Evolutionary conservation across 1,140 invertebrate species (phyloP), one percentile per base, ranked within the genome.

Genomic region (Brachionus rotundiformis): DNA sequence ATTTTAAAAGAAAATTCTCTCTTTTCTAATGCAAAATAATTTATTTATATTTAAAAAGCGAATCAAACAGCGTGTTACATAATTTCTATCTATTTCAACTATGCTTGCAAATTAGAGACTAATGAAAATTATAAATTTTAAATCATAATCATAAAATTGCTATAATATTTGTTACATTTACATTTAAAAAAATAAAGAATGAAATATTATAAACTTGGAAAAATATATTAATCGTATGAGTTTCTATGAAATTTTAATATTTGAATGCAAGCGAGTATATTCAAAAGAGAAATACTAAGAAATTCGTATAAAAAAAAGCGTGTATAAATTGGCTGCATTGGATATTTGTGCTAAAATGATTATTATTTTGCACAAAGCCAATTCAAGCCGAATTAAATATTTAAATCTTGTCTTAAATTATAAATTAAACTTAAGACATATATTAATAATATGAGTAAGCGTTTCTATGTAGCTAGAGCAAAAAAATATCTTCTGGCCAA

Each of bases 31-130:
- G 41, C n/a, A 73, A 44, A 25, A 44, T 23, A 73, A 73, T 44
- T 73, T 44, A 44, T 31, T 73, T 73, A 44, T 44, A n/a, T 33
- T 68, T 23, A 1, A 41, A n/a, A n/a, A 73, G 41, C 68, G 68
- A 73, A 73, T 73, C 68, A 73, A 73, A 44, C 68, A 41, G 68
- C 68, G 68, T 73, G 68, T 73, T 73, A 73, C 39, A 73, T 73
- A 73, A 73, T 47, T 73, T 73, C 33, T 36, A 44, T 73, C 39
- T 73, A 73, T 73, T 68, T 33, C 16, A 68, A 68, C 16, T 68
- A 6, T 68, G 63, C 63, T 36, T 36, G 16, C 29, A 68, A 68
- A 36, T 36, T 68, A 68, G 29, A 33, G 61, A 33, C 13, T 2
- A 63, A 63, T 27, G 59, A 68, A 68, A 68, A 68, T 68, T 68